Base-by-base conservation (phyloP, 1,140 invertebrate genomes). In the Papilio polytes region DNA sequence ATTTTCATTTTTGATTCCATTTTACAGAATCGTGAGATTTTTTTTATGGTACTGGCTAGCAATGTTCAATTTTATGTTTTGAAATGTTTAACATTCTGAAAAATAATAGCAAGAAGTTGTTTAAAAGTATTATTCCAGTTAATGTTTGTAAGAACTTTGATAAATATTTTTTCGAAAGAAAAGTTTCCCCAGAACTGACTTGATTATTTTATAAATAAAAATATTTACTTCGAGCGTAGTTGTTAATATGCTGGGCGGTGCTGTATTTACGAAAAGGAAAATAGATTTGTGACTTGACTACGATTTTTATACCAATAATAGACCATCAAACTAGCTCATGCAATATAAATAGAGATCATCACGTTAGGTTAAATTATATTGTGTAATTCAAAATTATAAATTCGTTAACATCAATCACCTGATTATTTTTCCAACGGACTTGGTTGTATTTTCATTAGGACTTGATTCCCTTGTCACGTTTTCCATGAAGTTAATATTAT, bases 361-460 rank as follows among this genome's bases (percentile, higher is more conserved):
- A 1, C 13, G 63, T 70, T 15, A 70, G 22, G 63, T 70, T 70
- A 70, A 12, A 13, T 70, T 31, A 70, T 15, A 70, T 70, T 36
- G 63, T 70, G 63, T 26, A 70, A 70, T 70, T 12, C 36, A 26
- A 70, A 13, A 12, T 63, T 63, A 63, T 63, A 8, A 70, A 70
- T 31, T 36, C 26, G 26, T 36, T 70, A 36, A 41, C 15, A 36
- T 70, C 26, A 36, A 70, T 70, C 26, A 70, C 63, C 63, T 31
- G 63, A 31, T 59, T 59, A 31, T 4, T 26, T 6, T 70, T 70
- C 26, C 63, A 36, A 56, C 6, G 20, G n/a, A 56, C 1, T 56
- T 18, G 51, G 6, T n/a, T 18, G 8, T 51, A 41, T 41, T 41
- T 41, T 48, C 46, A 13, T 15, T 12, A 13, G 12, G 46, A 48